Conservation (phyloP, 2,113 vertebrate genomes). For the Perca fluviatilis region DNA sequence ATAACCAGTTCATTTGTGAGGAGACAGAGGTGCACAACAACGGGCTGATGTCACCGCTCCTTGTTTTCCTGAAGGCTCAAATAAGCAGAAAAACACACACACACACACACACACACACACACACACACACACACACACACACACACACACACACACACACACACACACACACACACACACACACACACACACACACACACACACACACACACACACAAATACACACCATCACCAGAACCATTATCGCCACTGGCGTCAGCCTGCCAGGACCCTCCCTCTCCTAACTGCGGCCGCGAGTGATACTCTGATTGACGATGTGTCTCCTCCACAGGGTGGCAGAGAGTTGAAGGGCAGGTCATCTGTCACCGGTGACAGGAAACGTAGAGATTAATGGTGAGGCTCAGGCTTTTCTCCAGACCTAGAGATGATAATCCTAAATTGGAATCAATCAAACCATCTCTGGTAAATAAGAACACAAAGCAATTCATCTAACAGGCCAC, state of each 20-base stretch:
- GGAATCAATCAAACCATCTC: slow-evolving; percentile 68
- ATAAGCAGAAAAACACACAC: slow-evolving; percentile 28
- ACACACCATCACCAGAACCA: not conserved
- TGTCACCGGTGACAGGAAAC: slow-evolving; percentile 58
- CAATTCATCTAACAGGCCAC: slow-evolving; percentile 49
- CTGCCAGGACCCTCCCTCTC: slow-evolving; percentile 22
- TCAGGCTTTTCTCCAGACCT: slow-evolving; percentile 17
- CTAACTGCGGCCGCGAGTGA: slow-evolving; percentile 34
- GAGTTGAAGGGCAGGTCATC: slow-evolving; percentile 77
- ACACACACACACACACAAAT: not conserved
- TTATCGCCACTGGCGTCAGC: slow-evolving; percentile 15
- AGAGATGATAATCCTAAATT: slow-evolving; percentile 49
- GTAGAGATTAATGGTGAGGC: slow-evolving; percentile 51
- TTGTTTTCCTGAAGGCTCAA: slow-evolving; percentile 31
- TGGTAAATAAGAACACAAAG: slow-evolving; percentile 62
- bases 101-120: slow-evolving; percentile 20
- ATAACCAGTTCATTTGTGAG: slow-evolving; percentile 67
- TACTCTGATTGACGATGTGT: slow-evolving; percentile 56
- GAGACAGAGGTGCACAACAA: slow-evolving; percentile 44
- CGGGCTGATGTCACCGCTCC: slow-evolving; percentile 68
- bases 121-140: not conserved
- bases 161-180: slow-evolving; percentile 6
- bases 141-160: slow-evolving; percentile 18
- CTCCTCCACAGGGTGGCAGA: slow-evolving; percentile 44
- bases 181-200: slow-evolving; percentile 20